phyloP scores from a whole-genome alignment of 2,113 vertebrate genomes.

The Pelusios castaneus region DNA sequence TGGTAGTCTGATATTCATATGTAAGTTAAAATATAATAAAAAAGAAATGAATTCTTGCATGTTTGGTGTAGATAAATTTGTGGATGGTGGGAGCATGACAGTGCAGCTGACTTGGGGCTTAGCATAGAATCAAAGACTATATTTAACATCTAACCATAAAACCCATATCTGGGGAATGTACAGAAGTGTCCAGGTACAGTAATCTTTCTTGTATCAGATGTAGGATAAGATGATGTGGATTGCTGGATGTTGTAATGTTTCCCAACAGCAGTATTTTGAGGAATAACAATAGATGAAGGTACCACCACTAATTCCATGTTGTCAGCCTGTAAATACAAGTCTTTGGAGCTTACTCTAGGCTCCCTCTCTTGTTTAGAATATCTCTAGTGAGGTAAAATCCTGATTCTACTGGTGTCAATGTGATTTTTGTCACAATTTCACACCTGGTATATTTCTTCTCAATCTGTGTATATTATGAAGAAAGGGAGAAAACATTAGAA shows the following conservation, averaged over 20 bases:
- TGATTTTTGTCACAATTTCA: constrained; percentile 21
- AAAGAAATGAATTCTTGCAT: neutral
- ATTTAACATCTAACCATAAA: neutral
- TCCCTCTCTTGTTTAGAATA: constrained; percentile 29
- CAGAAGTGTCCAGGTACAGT: constrained; percentile 15
- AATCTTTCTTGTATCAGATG: constrained; percentile 59
- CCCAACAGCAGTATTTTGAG: constrained; percentile 52
- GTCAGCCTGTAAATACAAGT: constrained; percentile 31
- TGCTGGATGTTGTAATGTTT: constrained; percentile 63
- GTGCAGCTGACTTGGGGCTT: neutral
- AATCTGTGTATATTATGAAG: neutral
- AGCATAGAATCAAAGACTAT: neutral
- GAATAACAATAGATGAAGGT: constrained; percentile 63
- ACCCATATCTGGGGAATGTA: neutral
- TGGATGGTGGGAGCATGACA: neutral
- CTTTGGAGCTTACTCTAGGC: constrained; percentile 36
- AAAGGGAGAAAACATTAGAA: neutral
- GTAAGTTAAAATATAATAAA: neutral
- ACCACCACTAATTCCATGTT: constrained; percentile 59
- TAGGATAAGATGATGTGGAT: constrained; percentile 60
- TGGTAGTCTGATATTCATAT: neutral
- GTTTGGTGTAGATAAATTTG: neutral
- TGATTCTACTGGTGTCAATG: neutral
- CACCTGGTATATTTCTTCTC: neutral
- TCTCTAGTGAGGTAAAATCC: constrained; percentile 9